Conservation (phyloP, 1,140 invertebrate species). For the Pachypeltis micranthus region DNA sequence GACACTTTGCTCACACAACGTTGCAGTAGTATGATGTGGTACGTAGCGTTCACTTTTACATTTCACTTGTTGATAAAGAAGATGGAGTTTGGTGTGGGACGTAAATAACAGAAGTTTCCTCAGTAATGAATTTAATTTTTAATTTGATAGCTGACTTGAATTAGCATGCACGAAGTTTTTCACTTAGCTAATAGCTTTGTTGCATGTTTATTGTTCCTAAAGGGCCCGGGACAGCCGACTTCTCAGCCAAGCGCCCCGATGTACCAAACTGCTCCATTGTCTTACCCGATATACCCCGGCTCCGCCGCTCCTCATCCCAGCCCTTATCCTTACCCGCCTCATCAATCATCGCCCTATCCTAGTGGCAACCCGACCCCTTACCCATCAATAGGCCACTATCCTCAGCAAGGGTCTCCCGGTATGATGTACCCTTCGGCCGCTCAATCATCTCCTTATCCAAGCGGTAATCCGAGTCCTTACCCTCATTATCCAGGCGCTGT, state of each 20-base stretch:
- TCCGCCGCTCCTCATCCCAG: slow-evolving; percentile 22
- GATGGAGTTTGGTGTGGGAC: too few species aligned
- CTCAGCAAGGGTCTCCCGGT: slow-evolving; percentile 14
- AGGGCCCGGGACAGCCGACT: slow-evolving; percentile 21
- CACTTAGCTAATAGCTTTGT: background rate
- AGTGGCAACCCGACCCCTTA: slow-evolving; percentile 12
- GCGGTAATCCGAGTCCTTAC: slow-evolving; percentile 14
- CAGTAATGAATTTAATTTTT: too few species aligned
- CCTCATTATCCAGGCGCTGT: slow-evolving; percentile 27
- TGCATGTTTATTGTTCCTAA: slow-evolving; percentile 16
- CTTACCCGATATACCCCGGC: slow-evolving; percentile 23
- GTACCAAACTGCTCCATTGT: slow-evolving; percentile 20
- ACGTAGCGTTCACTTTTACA: too few species aligned
- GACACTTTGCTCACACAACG: too few species aligned
- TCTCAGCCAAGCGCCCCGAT: slow-evolving; percentile 30
- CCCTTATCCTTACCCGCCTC: slow-evolving; percentile 15
- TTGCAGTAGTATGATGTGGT: too few species aligned
- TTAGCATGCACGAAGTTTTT: too few species aligned
- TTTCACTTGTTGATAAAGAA: too few species aligned
- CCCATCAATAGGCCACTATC: slow-evolving; percentile 11
- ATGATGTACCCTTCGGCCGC: slow-evolving; percentile 22
- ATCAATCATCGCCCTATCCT: slow-evolving; percentile 26
- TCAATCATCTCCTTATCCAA: slow-evolving; percentile 25
- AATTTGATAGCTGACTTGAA: too few species aligned
- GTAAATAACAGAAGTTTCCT: too few species aligned